Evolutionary conservation across 2,888 invertebrate genomes (phyloP), one percentile per base, ranked within the genome.

Genomic region (Polylopha cassiicola): DNA sequence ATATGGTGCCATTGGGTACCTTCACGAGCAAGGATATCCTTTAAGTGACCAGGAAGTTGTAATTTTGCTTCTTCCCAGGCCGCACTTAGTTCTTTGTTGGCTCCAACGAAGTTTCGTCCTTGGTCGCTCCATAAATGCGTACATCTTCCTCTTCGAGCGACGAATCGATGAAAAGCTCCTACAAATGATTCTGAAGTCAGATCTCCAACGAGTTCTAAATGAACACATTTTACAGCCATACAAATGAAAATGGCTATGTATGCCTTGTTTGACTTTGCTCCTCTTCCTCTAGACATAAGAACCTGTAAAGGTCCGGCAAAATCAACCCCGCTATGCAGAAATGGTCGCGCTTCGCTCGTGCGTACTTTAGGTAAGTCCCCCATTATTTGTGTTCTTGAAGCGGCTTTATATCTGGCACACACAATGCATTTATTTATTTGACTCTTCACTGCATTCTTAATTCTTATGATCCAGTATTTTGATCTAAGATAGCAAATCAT

Each of bases 151-250:
- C 56, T 18, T 26, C 57, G 23, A 1, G 55, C 22, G 0, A 45
- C 44, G 28, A 56, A 55, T 3, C 54, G 21, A 16, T 23, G 23
- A 13, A 55, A 56, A 1, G 53, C 53, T n/a, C 37, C 53, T 4
- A 56, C 39, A 14, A 56, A 56, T 0, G 52, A 44, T 20, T 60
- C 54, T 1, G 62, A 47, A 1, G 56, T 54, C 0, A 67, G 46
- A 7, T 57, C 55, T 1, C 49, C 47, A 0, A 61, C 66, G 1
- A 55, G 23, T 26, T 68, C 68, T 1, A 67, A 29, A 36, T 65
- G 61, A 3, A 58, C 39, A 0, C 56, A 57, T n/a, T 53, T 54
- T 0, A 53, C 50, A 0, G 49, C 37, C 46, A 61, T 47, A 20
- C 53, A 54, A 0, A 53, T 42, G 23, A 51, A 53, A 9, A 37